Conservation (phyloP, 2,888 invertebrate genomes). For the Silvanus unidentatus region DNA sequence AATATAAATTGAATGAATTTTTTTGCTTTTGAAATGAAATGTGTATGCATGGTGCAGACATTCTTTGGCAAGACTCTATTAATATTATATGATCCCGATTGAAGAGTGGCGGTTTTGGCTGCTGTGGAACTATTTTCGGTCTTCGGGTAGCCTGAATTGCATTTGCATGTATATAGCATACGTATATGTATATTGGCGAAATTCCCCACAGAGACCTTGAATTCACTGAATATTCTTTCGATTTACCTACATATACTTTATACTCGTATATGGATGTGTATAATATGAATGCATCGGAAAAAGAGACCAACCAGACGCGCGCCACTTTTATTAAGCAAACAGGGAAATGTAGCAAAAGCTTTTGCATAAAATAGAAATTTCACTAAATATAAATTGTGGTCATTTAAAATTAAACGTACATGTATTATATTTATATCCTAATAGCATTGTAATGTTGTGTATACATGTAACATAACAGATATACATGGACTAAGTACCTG, state of each 20-base stretch:
- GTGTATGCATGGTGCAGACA: neutral
- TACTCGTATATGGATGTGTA: no score
- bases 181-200: conserved; percentile 14
- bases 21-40: conserved; percentile 1
- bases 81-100: conserved; percentile 35
- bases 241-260: neutral
- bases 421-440: no score
- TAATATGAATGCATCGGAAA: no score
- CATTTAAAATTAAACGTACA: no score
- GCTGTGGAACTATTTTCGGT: conserved; percentile 37
- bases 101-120: conserved; percentile 26
- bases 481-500: conserved; percentile 1
- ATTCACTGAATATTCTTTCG: conserved; percentile 19
- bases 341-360: no score
- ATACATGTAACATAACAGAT: no score
- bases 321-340: no score
- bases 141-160: conserved; percentile 36
- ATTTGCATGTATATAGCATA: conserved; percentile 44
- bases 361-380: no score
- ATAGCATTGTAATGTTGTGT: no score
- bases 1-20: conserved; percentile 7
- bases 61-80: conserved; percentile 22
- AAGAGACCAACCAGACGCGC: no score
- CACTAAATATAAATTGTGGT: no score
- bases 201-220: conserved; percentile 20